Base-by-base conservation (phyloP, 2,113 vertebrate genomes). In the Hystrix cristata region DNA sequence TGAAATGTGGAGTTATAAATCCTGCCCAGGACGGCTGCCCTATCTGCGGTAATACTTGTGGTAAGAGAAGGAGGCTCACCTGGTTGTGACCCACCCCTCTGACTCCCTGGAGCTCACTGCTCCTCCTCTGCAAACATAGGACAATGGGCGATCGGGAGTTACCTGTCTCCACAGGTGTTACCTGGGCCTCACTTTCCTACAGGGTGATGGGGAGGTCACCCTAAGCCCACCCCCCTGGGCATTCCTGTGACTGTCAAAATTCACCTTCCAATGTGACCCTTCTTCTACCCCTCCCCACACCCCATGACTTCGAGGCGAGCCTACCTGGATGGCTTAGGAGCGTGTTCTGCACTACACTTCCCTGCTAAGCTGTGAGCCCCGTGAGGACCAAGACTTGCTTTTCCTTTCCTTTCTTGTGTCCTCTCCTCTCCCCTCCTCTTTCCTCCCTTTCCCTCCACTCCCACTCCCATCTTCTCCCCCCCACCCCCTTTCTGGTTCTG, bases 141-240 rank as follows among this genome's bases (percentile, higher is more conserved):
- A 97, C 98, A 98, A 97, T 96, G 97, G 79, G 57, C 53, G n/a
- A 93, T 97, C 88, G 94, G 88, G 90, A 97, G 94, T 91, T 94
- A 98, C 96, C 96, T 97, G 97, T 97, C 97, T 96, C 90, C 96
- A 94, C 96, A 98, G 98, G 96, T 98, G 97, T 97, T 88, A 94
- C 89, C 72, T 81, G 85, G 88, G 85, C 92, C 95, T 95, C 94
- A 97, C 95, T 98, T 97, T 97, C 96, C 91, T 97, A 60, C 71
- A 91, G 96, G 98, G 98, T 97, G 92, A 98, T 90, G 53, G 71
- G 86, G 93, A 97, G 98, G 96, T 97, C 98, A 98, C 53, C 69
- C 67, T 91, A 43, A 2, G 71, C 87, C 93, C 96, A 92, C 95
- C 97, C 78, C 90, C 48, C 78, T 59, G 57, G 96, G 62, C 96